A percentile compares a stretch with the other conserved stretches of the same genome.
These are phyloP conservation scores for Drosophila acutilabella DNA, from an alignment of 2,888 invertebrate species.

Conservation along the genomic window DNA sequence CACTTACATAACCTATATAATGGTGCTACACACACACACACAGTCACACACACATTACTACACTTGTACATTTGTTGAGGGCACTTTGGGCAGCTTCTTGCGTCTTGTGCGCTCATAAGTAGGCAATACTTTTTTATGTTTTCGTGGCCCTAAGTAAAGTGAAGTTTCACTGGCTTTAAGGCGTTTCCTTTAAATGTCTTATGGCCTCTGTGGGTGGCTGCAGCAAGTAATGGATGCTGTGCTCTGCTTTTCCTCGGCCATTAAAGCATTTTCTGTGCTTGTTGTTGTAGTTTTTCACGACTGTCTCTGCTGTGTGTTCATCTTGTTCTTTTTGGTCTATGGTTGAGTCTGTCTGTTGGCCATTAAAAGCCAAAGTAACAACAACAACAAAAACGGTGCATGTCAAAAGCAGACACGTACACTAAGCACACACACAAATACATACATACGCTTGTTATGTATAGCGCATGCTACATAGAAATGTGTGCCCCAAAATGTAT, in stretches of 20 bases:
- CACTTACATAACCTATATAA: conserved; percentile 53
- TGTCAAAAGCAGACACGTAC: conserved; percentile 20
- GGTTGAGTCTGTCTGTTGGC: conserved; percentile 41
- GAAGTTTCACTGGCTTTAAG: conserved; percentile 2
- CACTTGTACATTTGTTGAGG: conserved; percentile 4
- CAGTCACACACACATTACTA: not conserved
- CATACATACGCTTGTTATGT: not conserved
- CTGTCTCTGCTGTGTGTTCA: conserved; percentile 16
- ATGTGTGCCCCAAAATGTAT: conserved; percentile 55
- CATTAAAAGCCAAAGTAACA: conserved; percentile 30
- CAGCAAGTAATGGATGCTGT: conserved; percentile 17
- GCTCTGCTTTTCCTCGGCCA: conserved; percentile 9
- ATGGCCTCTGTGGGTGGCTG: conserved; percentile 4
- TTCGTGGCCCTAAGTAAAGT: not conserved
- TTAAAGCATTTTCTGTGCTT: conserved; percentile 16
- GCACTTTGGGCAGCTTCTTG: conserved; percentile 15
- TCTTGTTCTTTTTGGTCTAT: conserved; percentile 5
- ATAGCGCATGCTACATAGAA: conserved; percentile 5
- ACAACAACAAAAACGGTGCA: conserved; percentile 1
- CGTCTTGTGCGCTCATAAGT: conserved; percentile 35
- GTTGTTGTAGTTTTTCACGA: conserved; percentile 3
- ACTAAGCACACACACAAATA: conserved; percentile 4
- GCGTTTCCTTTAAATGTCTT: conserved; percentile 20
- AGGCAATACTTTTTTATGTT: conserved; percentile 42
- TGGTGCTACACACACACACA: not conserved